Evolutionary conservation across 2,797 vertebrate genomes (phyloP).

Genomic region (Pipistrellus kuhlii): DNA sequence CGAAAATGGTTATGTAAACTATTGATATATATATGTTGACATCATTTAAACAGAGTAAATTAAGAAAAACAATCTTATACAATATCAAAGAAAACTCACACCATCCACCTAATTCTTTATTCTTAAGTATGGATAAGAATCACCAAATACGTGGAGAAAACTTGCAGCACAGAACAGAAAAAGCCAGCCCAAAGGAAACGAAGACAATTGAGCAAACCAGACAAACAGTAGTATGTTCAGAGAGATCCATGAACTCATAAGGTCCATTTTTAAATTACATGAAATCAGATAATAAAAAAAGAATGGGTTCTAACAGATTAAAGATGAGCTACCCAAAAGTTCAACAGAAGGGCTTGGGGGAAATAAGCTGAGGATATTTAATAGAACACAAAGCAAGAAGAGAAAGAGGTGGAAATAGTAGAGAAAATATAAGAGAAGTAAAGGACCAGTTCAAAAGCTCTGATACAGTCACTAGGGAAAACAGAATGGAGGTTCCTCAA

Average conservation of each 20-base stretch:
- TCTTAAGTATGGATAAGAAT: background rate
- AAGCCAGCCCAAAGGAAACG: background rate
- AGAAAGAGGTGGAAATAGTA: background rate
- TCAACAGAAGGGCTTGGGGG: background rate
- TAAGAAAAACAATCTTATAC: background rate
- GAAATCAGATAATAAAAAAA: slow-evolving; percentile 2
- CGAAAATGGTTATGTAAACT: background rate
- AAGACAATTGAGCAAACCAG: background rate
- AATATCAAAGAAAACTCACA: background rate
- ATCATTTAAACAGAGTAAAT: background rate
- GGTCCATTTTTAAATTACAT: background rate
- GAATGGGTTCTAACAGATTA: background rate
- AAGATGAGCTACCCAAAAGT: background rate
- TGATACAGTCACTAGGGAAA: background rate
- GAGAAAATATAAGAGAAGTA: background rate
- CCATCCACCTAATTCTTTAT: background rate
- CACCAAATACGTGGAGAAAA: background rate
- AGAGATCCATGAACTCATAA: background rate
- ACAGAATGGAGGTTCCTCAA: background rate
- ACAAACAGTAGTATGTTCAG: background rate
- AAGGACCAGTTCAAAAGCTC: background rate
- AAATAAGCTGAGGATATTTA: slow-evolving; percentile 4
- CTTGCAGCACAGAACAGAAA: background rate
- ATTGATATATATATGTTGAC: background rate
- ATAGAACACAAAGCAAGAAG: background rate